phyloP scores from a whole-genome alignment of 2,113 vertebrate genomes.

The Sarotherodon lohbergeri region DNA sequence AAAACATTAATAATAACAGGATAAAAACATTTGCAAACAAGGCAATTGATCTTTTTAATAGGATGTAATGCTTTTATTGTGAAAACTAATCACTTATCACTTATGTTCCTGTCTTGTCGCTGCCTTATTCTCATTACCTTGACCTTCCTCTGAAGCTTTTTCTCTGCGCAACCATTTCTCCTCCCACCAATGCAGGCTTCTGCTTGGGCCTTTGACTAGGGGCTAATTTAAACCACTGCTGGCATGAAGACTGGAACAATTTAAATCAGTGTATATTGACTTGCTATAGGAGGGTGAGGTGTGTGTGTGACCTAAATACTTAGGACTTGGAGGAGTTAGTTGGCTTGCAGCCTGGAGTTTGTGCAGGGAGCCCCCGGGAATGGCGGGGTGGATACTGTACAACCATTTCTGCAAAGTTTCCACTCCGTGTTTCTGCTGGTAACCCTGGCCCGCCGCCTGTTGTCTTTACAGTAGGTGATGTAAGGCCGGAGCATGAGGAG shows the following conservation, averaged over 20 bases:
- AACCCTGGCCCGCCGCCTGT: constrained; percentile 24
- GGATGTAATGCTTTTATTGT: constrained; percentile 49
- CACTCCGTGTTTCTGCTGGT: constrained; percentile 40
- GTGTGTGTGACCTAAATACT: constrained; percentile 40
- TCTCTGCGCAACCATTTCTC: constrained; percentile 53
- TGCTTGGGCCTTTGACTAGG: constrained; percentile 40
- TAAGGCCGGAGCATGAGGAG: constrained; percentile 42
- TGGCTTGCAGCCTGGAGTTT: constrained; percentile 23
- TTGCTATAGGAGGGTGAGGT: constrained; percentile 6
- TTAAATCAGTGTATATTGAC: constrained; percentile 9
- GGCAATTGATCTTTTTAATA: background rate
- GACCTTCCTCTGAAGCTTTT: constrained; percentile 45
- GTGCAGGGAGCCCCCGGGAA: constrained; percentile 26
- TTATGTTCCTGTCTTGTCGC: background rate
- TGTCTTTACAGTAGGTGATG: constrained; percentile 55
- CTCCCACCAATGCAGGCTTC: constrained; percentile 46
- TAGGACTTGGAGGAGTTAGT: constrained; percentile 19
- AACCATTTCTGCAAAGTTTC: constrained; percentile 55
- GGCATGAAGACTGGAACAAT: constrained; percentile 31
- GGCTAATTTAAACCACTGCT: constrained; percentile 51
- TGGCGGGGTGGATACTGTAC: constrained; percentile 44
- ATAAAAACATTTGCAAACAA: constrained; percentile 7
- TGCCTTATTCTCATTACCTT: constrained; percentile 15
- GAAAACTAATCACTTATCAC: background rate
- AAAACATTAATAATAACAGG: background rate